Percentiles rank a stretch among this genome's conserved stretches.
Evolutionary conservation across 2,113 vertebrate species (phyloP).

Genomic region (Chaetodon auriga): DNA sequence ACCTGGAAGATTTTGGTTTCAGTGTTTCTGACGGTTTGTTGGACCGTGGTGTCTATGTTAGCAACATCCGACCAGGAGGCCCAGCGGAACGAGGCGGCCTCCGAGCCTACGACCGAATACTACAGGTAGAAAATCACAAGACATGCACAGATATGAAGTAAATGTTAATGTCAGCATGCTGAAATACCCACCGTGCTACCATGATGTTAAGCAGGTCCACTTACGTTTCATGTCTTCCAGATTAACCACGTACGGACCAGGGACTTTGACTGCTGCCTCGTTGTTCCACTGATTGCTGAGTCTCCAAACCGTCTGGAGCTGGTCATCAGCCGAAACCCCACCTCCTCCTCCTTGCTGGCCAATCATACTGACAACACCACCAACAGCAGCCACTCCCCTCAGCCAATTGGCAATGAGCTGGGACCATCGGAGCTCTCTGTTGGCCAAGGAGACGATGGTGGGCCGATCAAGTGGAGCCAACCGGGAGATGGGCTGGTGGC

Average conservation of each 20-base stretch:
- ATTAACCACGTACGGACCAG: conserved; percentile 97
- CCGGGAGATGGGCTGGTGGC: conserved; percentile 78
- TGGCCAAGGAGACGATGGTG: conserved; percentile 68
- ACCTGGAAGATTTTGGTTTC: conserved; percentile 97
- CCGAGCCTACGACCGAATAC: conserved; percentile 91
- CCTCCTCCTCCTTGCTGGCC: conserved; percentile 81
- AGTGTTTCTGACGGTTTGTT: conserved; percentile 95
- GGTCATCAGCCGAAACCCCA: conserved; percentile 94
- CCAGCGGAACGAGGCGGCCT: conserved; percentile 92
- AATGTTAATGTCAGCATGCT: neutral
- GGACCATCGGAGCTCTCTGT: conserved; percentile 61
- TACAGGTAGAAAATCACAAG: conserved; percentile 88
- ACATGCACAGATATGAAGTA: neutral
- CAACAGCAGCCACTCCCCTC: conserved; percentile 66
- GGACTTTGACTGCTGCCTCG: conserved; percentile 98
- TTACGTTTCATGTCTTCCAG: conserved; percentile 72
- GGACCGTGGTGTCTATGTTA: conserved; percentile 97
- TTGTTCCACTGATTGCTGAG: conserved; percentile 96
- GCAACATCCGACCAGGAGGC: conserved; percentile 92
- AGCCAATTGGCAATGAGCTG: conserved; percentile 52
- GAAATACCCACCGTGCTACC: neutral
- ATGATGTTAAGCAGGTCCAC: conserved; percentile 41
- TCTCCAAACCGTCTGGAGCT: conserved; percentile 97
- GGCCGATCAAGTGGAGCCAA: conserved; percentile 85
- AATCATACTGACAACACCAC: conserved; percentile 70